Percentiles rank a stretch among this genome's conserved stretches.
phyloP scores from a whole-genome alignment of 2,888 invertebrate genomes.

The Mimumesa dahlbomi region DNA sequence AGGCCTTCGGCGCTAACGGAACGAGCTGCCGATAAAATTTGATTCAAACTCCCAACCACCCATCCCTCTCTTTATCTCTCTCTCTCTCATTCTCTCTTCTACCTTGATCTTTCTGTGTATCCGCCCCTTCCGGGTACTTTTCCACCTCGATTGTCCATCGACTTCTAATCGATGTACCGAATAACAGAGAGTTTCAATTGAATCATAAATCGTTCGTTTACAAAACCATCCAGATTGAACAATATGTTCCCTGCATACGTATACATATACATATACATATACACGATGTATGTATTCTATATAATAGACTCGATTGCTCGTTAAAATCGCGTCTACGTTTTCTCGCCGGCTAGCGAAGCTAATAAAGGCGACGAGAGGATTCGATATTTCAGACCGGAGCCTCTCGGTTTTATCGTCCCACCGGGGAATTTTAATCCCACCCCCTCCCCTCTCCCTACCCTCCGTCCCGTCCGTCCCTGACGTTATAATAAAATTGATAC shows the following conservation, averaged over 20 bases:
- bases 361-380: slow-evolving; percentile 22
- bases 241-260: slow-evolving; percentile 4
- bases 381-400: slow-evolving; percentile 15
- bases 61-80: slow-evolving; percentile 14
- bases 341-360: neutral
- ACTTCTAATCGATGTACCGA: slow-evolving; percentile 19
- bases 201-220: slow-evolving; percentile 1
- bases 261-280: no score
- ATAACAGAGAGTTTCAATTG: neutral
- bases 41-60: slow-evolving; percentile 71
- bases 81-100: slow-evolving; percentile 20
- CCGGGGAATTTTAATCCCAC: slow-evolving; percentile 26
- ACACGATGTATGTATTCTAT: no score
- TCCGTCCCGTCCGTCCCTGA: no score
- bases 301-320: neutral
- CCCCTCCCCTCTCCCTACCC: no score
- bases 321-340: slow-evolving; percentile 3
- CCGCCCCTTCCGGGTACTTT: neutral
- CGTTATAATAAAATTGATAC: slow-evolving; percentile 32
- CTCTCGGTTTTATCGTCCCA: slow-evolving; percentile 24
- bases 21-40: slow-evolving; percentile 76
- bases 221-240: neutral
- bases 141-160: slow-evolving; percentile 13
- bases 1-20: slow-evolving; percentile 76
- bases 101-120: slow-evolving; percentile 50